phyloP scores from a whole-genome alignment of 2,888 invertebrate species.

The Cactoblastis cactorum region DNA sequence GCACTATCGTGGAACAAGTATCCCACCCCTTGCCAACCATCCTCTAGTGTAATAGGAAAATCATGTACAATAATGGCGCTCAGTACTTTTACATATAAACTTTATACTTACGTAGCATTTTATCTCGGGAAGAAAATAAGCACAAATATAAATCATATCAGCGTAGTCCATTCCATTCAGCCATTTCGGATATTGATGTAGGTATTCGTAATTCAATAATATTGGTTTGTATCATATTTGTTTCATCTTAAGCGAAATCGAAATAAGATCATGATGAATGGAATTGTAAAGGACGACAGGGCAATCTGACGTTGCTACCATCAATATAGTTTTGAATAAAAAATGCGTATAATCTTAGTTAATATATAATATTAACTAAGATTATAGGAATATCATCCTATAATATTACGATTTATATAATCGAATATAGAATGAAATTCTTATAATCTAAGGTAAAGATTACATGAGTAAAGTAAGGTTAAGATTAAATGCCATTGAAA shows the following conservation, averaged over 20 bases:
- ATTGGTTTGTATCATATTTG: conserved; percentile 11
- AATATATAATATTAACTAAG: neutral
- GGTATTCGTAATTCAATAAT: conserved; percentile 13
- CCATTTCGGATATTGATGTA: conserved; percentile 12
- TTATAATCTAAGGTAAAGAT: no score
- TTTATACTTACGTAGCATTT: neutral
- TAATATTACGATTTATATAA: no score
- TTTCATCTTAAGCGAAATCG: conserved; percentile 3
- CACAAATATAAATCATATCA: conserved; percentile 10
- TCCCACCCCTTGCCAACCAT: no score
- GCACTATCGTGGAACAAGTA: no score
- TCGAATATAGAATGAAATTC: no score
- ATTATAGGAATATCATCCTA: no score
- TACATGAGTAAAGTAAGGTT: no score
- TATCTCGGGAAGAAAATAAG: neutral
- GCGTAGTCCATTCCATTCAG: conserved; percentile 1
- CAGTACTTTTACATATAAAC: neutral
- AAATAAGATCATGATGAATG: conserved; percentile 9
- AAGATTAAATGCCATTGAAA: no score
- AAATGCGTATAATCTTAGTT: neutral
- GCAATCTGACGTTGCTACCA: neutral
- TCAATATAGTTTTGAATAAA: neutral
- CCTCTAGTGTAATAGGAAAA: conserved; percentile 1
- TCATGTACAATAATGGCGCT: conserved; percentile 3
- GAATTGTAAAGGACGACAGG: neutral